Conservation (phyloP, 1,140 invertebrate species). For the Diorhabda sublineata region DNA sequence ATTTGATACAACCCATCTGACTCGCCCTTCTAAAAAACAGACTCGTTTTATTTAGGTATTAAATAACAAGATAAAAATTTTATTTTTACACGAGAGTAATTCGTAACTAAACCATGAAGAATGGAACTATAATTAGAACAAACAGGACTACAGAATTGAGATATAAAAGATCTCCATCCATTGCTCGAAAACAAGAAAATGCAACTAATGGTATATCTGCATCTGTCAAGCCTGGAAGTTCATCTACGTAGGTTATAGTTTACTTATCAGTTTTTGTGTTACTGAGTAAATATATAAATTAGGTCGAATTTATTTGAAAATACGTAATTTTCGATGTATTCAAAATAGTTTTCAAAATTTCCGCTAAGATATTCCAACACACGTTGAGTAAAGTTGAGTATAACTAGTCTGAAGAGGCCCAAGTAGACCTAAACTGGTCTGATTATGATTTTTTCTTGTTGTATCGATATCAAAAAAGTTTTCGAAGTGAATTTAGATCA, state of each 20-base stretch:
- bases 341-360: too few relatives aligned
- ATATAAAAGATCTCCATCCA: constrained; percentile 22
- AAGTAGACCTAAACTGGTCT: too few relatives aligned
- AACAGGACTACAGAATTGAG: constrained; percentile 26
- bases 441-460: too few relatives aligned
- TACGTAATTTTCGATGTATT: too few relatives aligned
- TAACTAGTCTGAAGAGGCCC: too few relatives aligned
- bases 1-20: neutral
- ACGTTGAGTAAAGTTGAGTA: too few relatives aligned
- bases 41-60: neutral
- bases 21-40: neutral
- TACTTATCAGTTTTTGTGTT: neutral
- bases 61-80: neutral
- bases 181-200: constrained; percentile 12
- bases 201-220: constrained; percentile 2
- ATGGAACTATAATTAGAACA: constrained; percentile 22
- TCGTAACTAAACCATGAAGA: constrained; percentile 20
- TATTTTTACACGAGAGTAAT: neutral
- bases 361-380: too few relatives aligned
- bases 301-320: too few relatives aligned
- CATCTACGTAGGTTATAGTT: constrained; percentile 3
- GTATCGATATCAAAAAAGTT: too few relatives aligned
- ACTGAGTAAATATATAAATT: too few relatives aligned
- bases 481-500: too few relatives aligned
- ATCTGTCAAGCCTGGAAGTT: neutral